Evolutionary conservation across 2,797 vertebrate species (phyloP), one percentile per base, ranked within the genome.

Genomic region (Chromobotia macracanthus): DNA sequence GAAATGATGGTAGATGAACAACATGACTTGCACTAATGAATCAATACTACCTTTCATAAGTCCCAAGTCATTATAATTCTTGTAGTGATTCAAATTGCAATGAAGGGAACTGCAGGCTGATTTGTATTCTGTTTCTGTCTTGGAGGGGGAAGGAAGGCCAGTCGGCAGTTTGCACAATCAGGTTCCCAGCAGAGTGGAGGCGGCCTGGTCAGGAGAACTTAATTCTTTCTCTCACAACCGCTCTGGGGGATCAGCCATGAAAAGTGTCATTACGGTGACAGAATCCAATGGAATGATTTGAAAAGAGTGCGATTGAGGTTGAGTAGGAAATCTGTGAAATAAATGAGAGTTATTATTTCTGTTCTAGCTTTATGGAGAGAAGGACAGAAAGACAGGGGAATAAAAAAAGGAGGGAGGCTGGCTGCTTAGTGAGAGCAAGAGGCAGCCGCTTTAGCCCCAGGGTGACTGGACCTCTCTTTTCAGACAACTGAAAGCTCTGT

Each of bases 191-290:
- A 72, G 82, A 82, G 80, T 69, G 72, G 65, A 87, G 71, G 63
- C 80, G 64, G 84, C 15, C 65, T 80, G 48, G 72, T 80, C 71
- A 80, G 77, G 60, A 78, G 72, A 65, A 71, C 63, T 79, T 80
- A 82, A 83, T 87, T 84, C 83, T 75, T 64, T 74, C 64, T 63
- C 73, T 56, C 83, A 67, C 74, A 68, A 68, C 73, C 72, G 66
- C 61, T 80, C 73, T 66, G 55, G 79, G 71, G 75, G 75, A 86
- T 84, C 83, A 79, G 65, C 75, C 75, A 82, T 71, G 74, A 83
- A 80, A 79, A 81, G 84, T 82, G 76, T 85, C 86, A 88, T 87
- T 86, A 87, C n/a, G 66, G 46, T 84, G 86, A 86, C 84, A 84
- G 83, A 83, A 80, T 82, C 71, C 84, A 84, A 68, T 75, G 82